A percentile compares a stretch with the other conserved stretches of the same genome.
Evolutionary conservation across 2,113 vertebrate genomes (phyloP).

Genomic region (Ellobius talpinus): DNA sequence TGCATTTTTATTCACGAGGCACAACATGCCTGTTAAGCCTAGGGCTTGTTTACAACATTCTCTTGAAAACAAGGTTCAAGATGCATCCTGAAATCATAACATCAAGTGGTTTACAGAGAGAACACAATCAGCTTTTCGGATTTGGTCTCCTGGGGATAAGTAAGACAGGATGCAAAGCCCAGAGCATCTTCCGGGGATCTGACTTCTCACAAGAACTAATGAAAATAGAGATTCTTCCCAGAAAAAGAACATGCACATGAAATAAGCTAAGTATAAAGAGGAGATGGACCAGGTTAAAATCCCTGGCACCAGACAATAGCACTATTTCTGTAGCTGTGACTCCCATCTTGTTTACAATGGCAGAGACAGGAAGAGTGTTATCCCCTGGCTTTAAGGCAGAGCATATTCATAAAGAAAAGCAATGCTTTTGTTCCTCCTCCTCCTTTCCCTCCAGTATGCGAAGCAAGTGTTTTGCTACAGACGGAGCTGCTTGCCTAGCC

Average conservation of each 20-base stretch:
- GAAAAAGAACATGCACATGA: constrained; percentile 38
- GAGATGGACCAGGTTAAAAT: constrained; percentile 2
- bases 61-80: constrained; percentile 69
- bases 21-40: constrained; percentile 50
- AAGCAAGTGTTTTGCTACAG: neutral
- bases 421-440: neutral
- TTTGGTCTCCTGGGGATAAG: constrained; percentile 38
- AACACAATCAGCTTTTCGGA: neutral
- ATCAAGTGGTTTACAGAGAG: constrained; percentile 59
- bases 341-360: constrained; percentile 23
- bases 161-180: constrained; percentile 40
- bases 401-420: constrained; percentile 19
- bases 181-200: neutral
- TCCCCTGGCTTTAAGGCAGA: neutral
- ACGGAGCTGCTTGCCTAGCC: neutral
- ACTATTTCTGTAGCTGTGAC: neutral
- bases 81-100: constrained; percentile 56
- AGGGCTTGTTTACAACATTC: constrained; percentile 69
- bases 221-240: constrained; percentile 47
- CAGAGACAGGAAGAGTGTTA: neutral
- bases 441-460: neutral
- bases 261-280: constrained; percentile 47
- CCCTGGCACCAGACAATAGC: constrained; percentile 4
- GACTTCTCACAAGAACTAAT: constrained; percentile 41
- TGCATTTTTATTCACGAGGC: constrained; percentile 60